phyloP scores from a whole-genome alignment of 2,888 invertebrate genomes.

The Rhogogaster chlorosoma region DNA sequence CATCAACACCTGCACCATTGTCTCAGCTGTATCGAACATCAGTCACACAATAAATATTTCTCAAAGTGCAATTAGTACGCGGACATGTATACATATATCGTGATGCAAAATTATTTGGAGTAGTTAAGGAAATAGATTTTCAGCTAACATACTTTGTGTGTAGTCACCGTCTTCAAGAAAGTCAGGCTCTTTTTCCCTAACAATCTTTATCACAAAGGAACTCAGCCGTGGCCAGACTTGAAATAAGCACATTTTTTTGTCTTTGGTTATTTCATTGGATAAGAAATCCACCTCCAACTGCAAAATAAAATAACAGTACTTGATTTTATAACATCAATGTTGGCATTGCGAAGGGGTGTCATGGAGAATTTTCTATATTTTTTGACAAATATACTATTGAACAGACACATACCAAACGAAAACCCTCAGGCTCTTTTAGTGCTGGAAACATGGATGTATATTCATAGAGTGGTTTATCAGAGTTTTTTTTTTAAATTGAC shows the following conservation, averaged over 20 bases:
- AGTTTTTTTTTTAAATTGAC: neutral
- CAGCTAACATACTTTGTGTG: too few relatives aligned
- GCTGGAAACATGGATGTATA: conserved; percentile 9
- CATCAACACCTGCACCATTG: too few relatives aligned
- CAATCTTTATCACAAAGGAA: neutral
- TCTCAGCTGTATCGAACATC: too few relatives aligned
- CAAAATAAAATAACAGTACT: neutral
- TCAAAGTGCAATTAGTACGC: too few relatives aligned
- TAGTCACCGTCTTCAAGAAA: neutral
- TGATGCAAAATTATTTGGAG: too few relatives aligned
- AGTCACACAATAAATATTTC: too few relatives aligned
- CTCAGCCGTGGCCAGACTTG: neutral
- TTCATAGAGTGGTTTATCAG: neutral
- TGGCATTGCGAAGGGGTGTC: too few relatives aligned
- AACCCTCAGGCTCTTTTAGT: neutral
- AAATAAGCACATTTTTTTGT: neutral
- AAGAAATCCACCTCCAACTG: neutral
- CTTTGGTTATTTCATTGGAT: neutral
- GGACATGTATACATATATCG: too few relatives aligned
- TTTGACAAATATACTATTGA: too few relatives aligned
- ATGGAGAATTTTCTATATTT: too few relatives aligned
- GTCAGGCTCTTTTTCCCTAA: neutral
- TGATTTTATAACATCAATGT: too few relatives aligned
- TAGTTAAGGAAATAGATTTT: too few relatives aligned
- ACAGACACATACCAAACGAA: neutral